Evolutionary conservation across 2,888 invertebrate species (phyloP).

Genomic region (Lycia hirtaria): DNA sequence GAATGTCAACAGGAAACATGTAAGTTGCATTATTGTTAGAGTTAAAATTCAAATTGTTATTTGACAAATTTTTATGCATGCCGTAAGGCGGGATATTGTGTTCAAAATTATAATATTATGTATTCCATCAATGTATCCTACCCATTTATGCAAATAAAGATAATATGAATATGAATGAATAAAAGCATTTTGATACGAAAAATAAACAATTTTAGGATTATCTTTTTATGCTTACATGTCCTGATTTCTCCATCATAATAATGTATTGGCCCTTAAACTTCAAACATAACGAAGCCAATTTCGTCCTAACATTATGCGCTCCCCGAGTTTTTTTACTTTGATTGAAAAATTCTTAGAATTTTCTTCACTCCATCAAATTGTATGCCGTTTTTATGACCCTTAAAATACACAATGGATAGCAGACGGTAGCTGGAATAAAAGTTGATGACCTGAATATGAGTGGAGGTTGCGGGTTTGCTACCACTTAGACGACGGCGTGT

Average conservation of each 20-base stretch:
- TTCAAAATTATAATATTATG: too few species aligned
- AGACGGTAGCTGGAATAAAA: constrained; percentile 20
- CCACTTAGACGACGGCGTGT: not conserved
- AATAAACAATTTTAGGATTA: not conserved
- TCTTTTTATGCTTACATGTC: not conserved
- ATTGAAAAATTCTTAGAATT: constrained; percentile 25
- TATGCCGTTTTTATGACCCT: constrained; percentile 22
- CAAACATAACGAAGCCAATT: not conserved
- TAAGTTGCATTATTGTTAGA: too few species aligned
- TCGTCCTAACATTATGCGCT: not conserved
- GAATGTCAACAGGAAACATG: too few species aligned
- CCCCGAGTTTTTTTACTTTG: constrained; percentile 5
- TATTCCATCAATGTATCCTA: too few species aligned
- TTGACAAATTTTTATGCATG: too few species aligned
- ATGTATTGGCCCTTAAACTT: not conserved
- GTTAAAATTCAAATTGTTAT: too few species aligned
- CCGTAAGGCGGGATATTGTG: too few species aligned
- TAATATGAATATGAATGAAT: too few species aligned
- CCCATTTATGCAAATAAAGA: too few species aligned
- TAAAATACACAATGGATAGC: constrained; percentile 21
- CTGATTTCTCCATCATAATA: not conserved
- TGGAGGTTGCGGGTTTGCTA: not conserved
- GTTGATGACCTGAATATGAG: constrained; percentile 23
- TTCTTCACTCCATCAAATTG: constrained; percentile 12
- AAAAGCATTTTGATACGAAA: too few species aligned